A percentile compares a stretch with the other conserved stretches of the same genome.
These are phyloP conservation scores for Eucriotettix oculatus DNA, from an alignment of 2,888 invertebrate genomes.

Conservation along the genomic window DNA sequence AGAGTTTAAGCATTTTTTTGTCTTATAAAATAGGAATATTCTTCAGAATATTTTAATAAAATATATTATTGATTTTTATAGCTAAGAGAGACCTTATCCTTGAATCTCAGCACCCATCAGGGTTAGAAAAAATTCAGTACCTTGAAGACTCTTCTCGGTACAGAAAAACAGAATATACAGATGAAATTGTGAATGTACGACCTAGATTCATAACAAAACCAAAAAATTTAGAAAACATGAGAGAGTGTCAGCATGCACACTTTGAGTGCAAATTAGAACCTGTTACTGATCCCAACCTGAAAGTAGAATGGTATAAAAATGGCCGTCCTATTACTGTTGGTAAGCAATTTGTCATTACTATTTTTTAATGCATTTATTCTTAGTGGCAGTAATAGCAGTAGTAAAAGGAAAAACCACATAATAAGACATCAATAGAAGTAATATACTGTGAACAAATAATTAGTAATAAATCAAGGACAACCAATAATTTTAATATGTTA, in stretches of 20 bases:
- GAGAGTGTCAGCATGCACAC: conserved; percentile 85
- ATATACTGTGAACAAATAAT: too few relatives aligned
- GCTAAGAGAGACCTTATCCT: conserved; percentile 75
- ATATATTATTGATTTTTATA: conserved; percentile 11
- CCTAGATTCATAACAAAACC: conserved; percentile 77
- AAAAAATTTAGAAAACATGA: conserved; percentile 67
- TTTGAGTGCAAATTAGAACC: conserved; percentile 96
- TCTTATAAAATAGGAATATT: neutral
- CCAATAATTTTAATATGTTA: too few relatives aligned
- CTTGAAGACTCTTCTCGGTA: conserved; percentile 76
- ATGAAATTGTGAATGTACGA: conserved; percentile 65
- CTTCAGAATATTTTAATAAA: neutral
- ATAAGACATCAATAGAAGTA: too few relatives aligned
- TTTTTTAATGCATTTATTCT: too few relatives aligned
- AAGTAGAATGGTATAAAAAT: conserved; percentile 94
- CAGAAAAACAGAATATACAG: conserved; percentile 62
- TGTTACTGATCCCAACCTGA: conserved; percentile 88
- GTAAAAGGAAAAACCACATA: too few relatives aligned
- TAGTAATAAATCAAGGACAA: too few relatives aligned
- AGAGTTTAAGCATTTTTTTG: neutral
- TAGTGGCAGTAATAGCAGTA: too few relatives aligned
- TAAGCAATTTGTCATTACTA: conserved; percentile 17
- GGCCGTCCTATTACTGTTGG: conserved; percentile 84
- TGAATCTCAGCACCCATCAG: conserved; percentile 81
- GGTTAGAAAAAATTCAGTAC: conserved; percentile 81